A percentile compares a stretch with the other conserved stretches of the same genome.
Evolutionary conservation across 2,113 vertebrate species (phyloP).

Genomic region (Jaculus jaculus): DNA sequence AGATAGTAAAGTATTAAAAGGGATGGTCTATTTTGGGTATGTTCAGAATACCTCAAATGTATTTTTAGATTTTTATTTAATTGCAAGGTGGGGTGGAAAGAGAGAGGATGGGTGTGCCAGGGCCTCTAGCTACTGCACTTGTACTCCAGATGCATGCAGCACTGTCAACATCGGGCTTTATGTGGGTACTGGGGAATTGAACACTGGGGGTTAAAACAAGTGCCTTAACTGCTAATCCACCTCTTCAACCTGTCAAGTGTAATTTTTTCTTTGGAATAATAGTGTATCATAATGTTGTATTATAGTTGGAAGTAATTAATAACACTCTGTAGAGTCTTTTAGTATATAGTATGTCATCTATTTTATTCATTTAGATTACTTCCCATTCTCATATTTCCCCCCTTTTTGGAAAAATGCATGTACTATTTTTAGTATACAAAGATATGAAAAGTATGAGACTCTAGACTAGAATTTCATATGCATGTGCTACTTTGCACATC

Average conservation of each 20-base stretch:
- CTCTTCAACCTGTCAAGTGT: background rate
- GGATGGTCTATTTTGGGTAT: background rate
- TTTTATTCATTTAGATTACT: background rate
- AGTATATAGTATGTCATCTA: background rate
- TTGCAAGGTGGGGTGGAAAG: no score
- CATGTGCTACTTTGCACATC: background rate
- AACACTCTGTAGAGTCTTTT: background rate
- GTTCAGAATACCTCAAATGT: conserved; percentile 10
- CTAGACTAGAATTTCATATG: background rate
- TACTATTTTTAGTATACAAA: background rate
- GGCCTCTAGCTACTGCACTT: no score
- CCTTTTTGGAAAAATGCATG: background rate
- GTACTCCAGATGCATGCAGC: no score
- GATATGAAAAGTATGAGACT: background rate
- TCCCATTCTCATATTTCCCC: background rate
- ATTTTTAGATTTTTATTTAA: background rate
- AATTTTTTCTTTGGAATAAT: background rate
- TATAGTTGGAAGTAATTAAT: conserved; percentile 28
- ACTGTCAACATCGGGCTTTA: no score
- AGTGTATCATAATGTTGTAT: background rate
- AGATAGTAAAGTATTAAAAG: conserved; percentile 13
- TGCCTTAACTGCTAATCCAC: no score
- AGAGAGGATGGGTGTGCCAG: no score
- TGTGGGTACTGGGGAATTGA: no score
- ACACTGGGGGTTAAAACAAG: no score